Base-by-base conservation (phyloP, 2,888 invertebrate species). In the Drosophila hamatofila region DNA sequence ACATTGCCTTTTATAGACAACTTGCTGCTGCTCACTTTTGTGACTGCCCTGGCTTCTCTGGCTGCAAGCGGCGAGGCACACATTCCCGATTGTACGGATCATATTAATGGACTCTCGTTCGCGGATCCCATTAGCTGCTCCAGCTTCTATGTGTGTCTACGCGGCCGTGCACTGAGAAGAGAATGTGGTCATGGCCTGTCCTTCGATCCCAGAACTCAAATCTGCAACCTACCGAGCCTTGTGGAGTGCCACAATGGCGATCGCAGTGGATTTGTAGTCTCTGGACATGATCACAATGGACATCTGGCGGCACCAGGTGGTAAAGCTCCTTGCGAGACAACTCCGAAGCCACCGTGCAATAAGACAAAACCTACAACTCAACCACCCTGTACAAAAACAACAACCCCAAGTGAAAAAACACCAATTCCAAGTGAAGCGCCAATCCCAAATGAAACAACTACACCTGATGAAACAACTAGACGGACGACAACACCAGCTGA, bases 81-180 rank as follows among this genome's bases (percentile, higher is more conserved):
- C 9, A 49, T 37, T 35, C 80, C 80, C 8, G 81, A 80, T 52
- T 80, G 80, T 23, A 30, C 79, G 16, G 67, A 75, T 2, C 67
- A 72, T 16, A 42, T 78, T 11, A 81, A 75, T 58, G 80, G 80
- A 3, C 64, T 78, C 25, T 70, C 72, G 0, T 72, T 81, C 56
- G 61, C 72, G 37, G 80, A 80, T 60, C 72, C 82, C 23, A 54
- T 67, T 2, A 81, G 80, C 72, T 80, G 80, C 35, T 75, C 81
- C 48, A 72, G 75, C 66, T 80, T 75, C 52, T 80, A 75, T 57
- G 65, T 80, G 9, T 80, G 80, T 48, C 35, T 81, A 5, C 75
- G 82, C 11, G 80, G 80, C 33, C 75, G 71, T 12, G 78, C 82
- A 1, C 11, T 75, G 8, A 65, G 71, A 27, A 68, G 64, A 25